Base-by-base conservation (phyloP, 1,140 invertebrate species). In the Eurosta solidaginis region DNA sequence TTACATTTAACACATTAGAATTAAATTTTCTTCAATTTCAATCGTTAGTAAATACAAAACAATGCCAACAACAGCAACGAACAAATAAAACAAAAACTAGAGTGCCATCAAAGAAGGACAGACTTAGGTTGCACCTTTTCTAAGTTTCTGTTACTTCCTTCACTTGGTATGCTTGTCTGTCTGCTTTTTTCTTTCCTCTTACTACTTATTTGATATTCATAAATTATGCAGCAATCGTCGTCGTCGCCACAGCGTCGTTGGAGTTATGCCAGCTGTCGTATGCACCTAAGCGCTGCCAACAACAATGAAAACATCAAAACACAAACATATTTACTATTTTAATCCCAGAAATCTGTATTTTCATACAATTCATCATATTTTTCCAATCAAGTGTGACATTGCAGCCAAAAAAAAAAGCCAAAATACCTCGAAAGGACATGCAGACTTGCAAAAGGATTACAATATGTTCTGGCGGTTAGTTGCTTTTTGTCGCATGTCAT, bases 231-330 rank as follows among this genome's bases (percentile, higher is more conserved):
- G 27, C 12, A 29, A 29, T 40, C 59, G n/a, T 40, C 33, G n/a
- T n/a, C n/a, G n/a, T n/a, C n/a, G n/a, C n/a, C n/a, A n/a, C n/a
- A n/a, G n/a, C n/a, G n/a, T n/a, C n/a, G n/a, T n/a, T n/a, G n/a
- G n/a, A 68, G 33, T 68, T 68, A 68, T 68, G 59, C 36, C 59
- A 68, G 59, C 59, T 68, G 59, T 68, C 59, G 33, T 10, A 68
- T 36, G 33, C 59, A 22, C 33, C 27, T 68, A 40, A 40, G 17
- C 27, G n/a, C n/a, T 14, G 20, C 29, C 14, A 36, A 40, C 59
- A 68, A 68, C 59, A 68, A 42, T 68, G 33, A 33, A 68, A 40
- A 47, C 45, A 9, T 68, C 59, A 33, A 68, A 40, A 47, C 45
- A 9, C 7, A 47, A 9, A 47, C 45, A 47, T 47, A 47, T 47